Evolutionary conservation across 2,797 vertebrate species (phyloP), one percentile per base, ranked within the genome.

Genomic region (Aldrovandia affinis): DNA sequence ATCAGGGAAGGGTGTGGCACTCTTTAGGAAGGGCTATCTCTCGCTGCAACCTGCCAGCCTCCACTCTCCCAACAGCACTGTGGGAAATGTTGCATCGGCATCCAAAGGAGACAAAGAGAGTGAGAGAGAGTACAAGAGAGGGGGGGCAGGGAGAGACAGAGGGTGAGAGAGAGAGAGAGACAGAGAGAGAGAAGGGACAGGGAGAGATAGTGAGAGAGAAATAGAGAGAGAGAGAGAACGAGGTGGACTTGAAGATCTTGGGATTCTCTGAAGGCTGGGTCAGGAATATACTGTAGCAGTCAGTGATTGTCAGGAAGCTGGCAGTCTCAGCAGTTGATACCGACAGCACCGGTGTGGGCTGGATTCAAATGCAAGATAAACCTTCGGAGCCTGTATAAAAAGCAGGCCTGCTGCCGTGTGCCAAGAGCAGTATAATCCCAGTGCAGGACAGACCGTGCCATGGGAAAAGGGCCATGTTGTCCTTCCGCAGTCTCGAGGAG

Each of bases 221-320:
- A 59, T 55, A 81, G 54, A 14, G 83, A 86, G 39, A 73, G 63
- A 33, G 80, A 77, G 83, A 81, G 77, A 80, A 82, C 9, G 65
- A 83, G 78, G 36, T 86, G 79, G 88, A 88, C 83, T 82, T 86
- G 33, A 75, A 89, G 77, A 85, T 89, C 84, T 86, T 36, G 82
- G 89, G 88, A 86, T 90, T 85, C 85, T 87, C 84, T 52, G 81
- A 88, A 85, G 82, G 85, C 5, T n/a, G 22, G 44, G 36, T 44
- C 65, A 33, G 59, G 59, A 25, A 63, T 68, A 68, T 33, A 30
- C 65, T 15, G 65, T 36, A 20, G 39, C 14, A 81, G 83, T 83
- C 63, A 86, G 81, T 6, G 30, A 86, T 83, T 85, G 79, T 86
- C 84, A 28, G 83, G 22, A 75, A 42, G 22, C 36, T 44, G 20